Conservation (phyloP, 2,797 vertebrate genomes). For the Sylvilagus floridanus region DNA sequence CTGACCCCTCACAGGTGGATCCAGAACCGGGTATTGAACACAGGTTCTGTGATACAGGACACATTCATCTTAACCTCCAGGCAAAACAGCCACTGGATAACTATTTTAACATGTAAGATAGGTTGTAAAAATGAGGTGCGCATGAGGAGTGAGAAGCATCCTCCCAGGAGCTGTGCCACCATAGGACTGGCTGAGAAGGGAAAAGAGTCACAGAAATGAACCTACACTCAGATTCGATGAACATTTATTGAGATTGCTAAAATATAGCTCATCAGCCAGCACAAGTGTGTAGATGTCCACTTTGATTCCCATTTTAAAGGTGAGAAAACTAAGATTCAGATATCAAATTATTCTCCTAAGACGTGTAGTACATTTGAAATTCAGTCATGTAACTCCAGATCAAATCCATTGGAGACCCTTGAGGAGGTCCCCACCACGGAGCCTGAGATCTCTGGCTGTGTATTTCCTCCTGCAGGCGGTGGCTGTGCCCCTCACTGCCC, state of each 20-base stretch:
- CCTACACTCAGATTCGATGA: neutral
- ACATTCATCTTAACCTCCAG: no score
- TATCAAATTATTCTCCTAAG: neutral
- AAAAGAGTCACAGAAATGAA: neutral
- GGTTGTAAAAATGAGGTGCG: neutral
- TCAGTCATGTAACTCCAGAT: neutral
- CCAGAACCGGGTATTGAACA: no score
- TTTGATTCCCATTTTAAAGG: neutral
- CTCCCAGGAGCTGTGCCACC: no score
- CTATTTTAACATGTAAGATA: neutral
- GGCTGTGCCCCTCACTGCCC: no score
- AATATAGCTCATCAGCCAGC: neutral
- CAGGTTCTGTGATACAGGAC: no score
- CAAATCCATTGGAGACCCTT: neutral
- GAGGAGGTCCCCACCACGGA: neutral
- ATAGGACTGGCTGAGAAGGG: neutral
- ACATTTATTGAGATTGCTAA: neutral
- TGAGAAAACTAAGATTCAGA: neutral
- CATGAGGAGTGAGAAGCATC: neutral
- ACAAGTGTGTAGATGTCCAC: neutral
- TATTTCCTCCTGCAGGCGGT: neutral
- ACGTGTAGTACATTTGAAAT: neutral
- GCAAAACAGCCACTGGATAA: neutral
- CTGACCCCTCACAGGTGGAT: no score
- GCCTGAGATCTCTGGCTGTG: neutral